Evolutionary conservation across 2,797 vertebrate genomes (phyloP), one percentile per base, ranked within the genome.

Genomic region (Siniperca scherzeri): DNA sequence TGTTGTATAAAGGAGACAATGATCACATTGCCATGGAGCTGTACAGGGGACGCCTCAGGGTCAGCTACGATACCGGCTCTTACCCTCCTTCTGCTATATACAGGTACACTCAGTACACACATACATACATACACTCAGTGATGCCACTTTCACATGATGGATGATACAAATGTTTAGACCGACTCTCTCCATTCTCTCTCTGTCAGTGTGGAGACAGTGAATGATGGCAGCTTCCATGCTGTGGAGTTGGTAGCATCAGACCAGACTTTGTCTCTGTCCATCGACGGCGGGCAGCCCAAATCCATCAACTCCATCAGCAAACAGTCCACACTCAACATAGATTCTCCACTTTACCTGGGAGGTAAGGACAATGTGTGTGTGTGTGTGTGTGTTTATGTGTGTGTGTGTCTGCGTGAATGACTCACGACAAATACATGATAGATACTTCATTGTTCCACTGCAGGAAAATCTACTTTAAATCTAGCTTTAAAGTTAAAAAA

Each of bases 11-110:
- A 94, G 98, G 97, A 0, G 97, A 98, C 88, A 96, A 94, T 56
- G 98, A 99, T 87, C 97, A 99, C 53, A 97, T 99, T 1, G 97
- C 98, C 0, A 97, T 99, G 78, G 98, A 99, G 87, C 94, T 99
- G 30, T 99, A 97, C 91, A 96, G 98, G 56, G 98, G 98, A 13
- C 96, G 98, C 56, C 97, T 99, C 56, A 96, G 98, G 42, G 98
- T 99, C 91, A 99, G 98, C 93, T 99, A 99, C 8, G 97, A 99
- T 86, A 97, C 98, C 1, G 98, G 98, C 84, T 96, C 96, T 38
- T 97, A 97, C 79, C 98, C 98, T 3, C 96, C 97, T 17, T 98
- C 98, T 87, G 98, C 98, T 74, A 99, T 99, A 90, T 99, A 99
- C 96, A 99, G 98, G 98, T 99, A 94, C 91, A 40, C 16, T 27